Evolutionary conservation across 2,888 invertebrate species (phyloP).

Genomic region (Lepidochitona cinerea): DNA sequence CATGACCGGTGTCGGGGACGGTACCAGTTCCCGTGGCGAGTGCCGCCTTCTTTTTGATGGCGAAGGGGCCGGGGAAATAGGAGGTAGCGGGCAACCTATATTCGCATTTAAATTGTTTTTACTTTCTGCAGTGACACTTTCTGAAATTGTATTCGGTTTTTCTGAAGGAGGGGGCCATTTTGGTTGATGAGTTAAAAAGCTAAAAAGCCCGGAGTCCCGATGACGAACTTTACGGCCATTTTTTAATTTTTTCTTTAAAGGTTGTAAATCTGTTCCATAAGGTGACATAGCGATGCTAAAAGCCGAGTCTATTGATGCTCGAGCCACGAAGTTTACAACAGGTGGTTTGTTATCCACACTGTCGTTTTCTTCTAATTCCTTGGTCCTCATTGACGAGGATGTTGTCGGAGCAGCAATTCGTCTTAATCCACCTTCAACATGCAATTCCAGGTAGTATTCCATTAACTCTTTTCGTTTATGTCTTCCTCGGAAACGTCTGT

Average conservation of each 20-base stretch:
- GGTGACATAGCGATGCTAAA: neutral
- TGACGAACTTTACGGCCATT: neutral
- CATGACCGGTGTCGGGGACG: too few species aligned
- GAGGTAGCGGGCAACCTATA: too few species aligned
- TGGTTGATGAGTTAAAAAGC: too few species aligned
- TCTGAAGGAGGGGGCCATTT: too few species aligned
- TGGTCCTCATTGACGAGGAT: neutral
- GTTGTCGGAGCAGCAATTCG: neutral
- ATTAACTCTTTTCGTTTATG: neutral
- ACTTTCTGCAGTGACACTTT: too few species aligned
- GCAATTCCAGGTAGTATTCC: slow-evolving; percentile 1
- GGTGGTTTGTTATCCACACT: neutral
- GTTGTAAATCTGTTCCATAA: neutral
- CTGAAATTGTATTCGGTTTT: too few species aligned
- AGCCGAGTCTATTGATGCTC: neutral
- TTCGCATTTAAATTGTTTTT: too few species aligned
- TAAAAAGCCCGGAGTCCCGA: neutral
- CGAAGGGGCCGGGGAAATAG: too few species aligned
- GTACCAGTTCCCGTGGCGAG: too few species aligned
- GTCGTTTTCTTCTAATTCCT: neutral
- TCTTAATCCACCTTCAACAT: neutral
- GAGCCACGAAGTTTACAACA: neutral
- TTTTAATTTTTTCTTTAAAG: neutral
- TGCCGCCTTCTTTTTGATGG: too few species aligned
- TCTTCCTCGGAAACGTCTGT: neutral